phyloP scores from a whole-genome alignment of 2,888 invertebrate genomes.

The Erebia ligea region DNA sequence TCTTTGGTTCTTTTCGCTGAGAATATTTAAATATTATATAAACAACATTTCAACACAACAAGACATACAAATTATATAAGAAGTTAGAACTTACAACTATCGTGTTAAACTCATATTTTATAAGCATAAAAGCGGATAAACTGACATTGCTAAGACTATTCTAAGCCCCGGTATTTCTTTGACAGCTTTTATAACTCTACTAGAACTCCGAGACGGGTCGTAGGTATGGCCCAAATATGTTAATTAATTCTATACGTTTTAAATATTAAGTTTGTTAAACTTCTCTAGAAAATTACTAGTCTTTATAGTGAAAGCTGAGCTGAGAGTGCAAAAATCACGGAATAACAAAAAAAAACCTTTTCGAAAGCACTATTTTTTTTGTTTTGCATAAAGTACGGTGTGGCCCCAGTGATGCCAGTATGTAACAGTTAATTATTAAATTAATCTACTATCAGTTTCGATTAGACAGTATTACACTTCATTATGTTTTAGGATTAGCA shows the following conservation, averaged over 20 bases:
- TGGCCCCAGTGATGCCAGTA: too few species aligned
- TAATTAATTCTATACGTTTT: neutral
- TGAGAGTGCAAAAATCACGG: too few species aligned
- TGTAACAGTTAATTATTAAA: too few species aligned
- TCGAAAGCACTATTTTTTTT: too few species aligned
- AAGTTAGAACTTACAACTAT: conserved; percentile 18
- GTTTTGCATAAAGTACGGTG: too few species aligned
- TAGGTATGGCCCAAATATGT: neutral
- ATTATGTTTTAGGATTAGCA: neutral
- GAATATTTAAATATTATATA: conserved; percentile 42
- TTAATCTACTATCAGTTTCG: too few species aligned
- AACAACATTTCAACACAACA: conserved; percentile 25
- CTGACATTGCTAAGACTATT: neutral
- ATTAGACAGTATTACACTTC: too few species aligned
- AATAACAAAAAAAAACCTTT: too few species aligned
- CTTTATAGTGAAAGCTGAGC: too few species aligned
- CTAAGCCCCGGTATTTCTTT: neutral
- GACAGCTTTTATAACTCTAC: neutral
- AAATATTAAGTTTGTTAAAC: neutral
- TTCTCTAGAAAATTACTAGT: too few species aligned
- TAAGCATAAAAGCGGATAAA: conserved; percentile 18
- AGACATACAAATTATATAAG: conserved; percentile 16
- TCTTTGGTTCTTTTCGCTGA: conserved; percentile 64
- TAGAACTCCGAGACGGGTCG: neutral
- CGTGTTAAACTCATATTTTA: conserved; percentile 13